Evolutionary conservation across 2,888 invertebrate species (phyloP), one percentile per base, ranked within the genome.

Genomic region (Allacma fusca): DNA sequence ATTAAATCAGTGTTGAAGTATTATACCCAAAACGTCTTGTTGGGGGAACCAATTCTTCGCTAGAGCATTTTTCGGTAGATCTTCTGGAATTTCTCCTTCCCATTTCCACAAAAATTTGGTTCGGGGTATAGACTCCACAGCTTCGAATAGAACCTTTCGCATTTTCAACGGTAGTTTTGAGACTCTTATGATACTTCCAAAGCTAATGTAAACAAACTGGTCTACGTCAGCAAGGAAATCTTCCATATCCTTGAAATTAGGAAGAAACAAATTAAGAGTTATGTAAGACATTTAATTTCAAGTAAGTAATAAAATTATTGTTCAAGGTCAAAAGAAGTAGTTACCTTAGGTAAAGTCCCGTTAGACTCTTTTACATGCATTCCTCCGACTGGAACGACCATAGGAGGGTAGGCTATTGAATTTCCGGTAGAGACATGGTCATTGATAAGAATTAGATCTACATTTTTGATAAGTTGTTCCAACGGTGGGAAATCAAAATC

Each of bases 31-130:
- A n/a, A n/a, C n/a, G n/a, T n/a, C n/a, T n/a, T n/a, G n/a, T n/a
- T n/a, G n/a, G n/a, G n/a, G n/a, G n/a, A 40, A 40, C 40, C 40
- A 40, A 9, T 40, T 13, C 5, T 13, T 40, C 40, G 13, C 40
- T 9, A 40, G 13, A 23, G 84, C 79, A 65, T 84, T 85, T 28
- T 76, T 68, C 5, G 85, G 83, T 13, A 82, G 89, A 89, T 76
- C 88, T 87, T 62, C 24, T 1, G 82, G 81, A 44, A 75, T 64
- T 2, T 73, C 59, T 26, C 79, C 81, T 34, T 81, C 79, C 81
- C 82, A 82, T 62, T 81, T 81, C 82, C 81, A 81, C 7, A 82
- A 12, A 67, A 82, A 82, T 59, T 81, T 70, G 16, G 80, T 57
- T 4, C 62, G 7, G 2, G 50, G 50, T 4, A 81, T 73, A 9